These are phyloP conservation scores for Lingula anatina DNA, from an alignment of 2,888 invertebrate genomes.

Conservation along the genomic window DNA sequence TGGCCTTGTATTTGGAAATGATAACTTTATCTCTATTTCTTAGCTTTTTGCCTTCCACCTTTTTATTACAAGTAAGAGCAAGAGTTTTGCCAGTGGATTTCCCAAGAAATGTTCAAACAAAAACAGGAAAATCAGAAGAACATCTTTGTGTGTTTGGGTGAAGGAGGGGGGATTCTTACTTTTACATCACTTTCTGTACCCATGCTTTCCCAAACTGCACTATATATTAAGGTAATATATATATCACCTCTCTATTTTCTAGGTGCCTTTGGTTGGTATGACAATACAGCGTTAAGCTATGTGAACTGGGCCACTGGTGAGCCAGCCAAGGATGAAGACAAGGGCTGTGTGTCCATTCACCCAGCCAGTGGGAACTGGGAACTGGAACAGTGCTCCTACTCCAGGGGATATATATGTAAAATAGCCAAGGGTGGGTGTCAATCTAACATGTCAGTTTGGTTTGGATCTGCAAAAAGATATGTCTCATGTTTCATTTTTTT, in stretches of 20 bases:
- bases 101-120: too few relatives aligned
- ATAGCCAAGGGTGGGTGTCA: background rate
- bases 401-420: background rate
- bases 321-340: background rate
- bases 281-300: background rate
- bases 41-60: too few relatives aligned
- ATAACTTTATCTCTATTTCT: too few relatives aligned
- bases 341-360: conserved; percentile 1
- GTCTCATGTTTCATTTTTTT: too few relatives aligned
- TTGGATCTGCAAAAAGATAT: too few relatives aligned
- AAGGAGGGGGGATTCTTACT: too few relatives aligned
- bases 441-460: background rate
- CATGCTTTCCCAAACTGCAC: background rate
- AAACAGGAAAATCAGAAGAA: too few relatives aligned
- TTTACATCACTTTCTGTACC: too few relatives aligned
- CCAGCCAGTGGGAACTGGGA: background rate
- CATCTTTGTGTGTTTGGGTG: too few relatives aligned
- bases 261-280: background rate
- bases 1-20: too few relatives aligned
- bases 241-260: background rate
- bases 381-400: background rate
- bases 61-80: too few relatives aligned
- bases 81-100: too few relatives aligned
- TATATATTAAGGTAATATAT: background rate
- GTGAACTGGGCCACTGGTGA: conserved; percentile 1